Evolutionary conservation across 92 coral and sea anemone species (phyloP), one percentile per base, ranked within the genome.

Genomic region (Montipora capitata): DNA sequence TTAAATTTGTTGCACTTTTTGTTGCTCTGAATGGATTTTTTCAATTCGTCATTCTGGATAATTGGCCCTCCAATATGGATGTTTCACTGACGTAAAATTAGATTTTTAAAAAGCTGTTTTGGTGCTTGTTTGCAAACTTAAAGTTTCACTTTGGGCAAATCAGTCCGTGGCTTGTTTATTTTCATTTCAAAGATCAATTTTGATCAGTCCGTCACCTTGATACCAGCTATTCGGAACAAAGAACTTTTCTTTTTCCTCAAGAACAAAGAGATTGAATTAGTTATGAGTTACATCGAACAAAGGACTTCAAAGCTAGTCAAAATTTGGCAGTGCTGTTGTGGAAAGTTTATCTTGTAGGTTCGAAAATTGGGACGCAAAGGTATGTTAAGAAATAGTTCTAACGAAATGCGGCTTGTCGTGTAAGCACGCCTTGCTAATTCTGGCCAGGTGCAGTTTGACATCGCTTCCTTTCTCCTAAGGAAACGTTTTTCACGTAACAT

Each of bases 221-320:
- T 77, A 83, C 87, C 87, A 38, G 87, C 38, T 83, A 4, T 5
- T 20, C 20, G n/a, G 39, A 83, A 83, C 79, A 72, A 83, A 83
- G 52, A 72, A 40, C 48, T 56, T 72, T 61, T 83, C 72, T 72
- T 56, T 72, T 41, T 27, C 48, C 45, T 79, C 68, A 64, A 56
- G 95, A 56, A 92, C 95, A 92, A 88, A 77, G 88, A 68, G 65
- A 16, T 49, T 88, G 59, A 89, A 92, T 92, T 61, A 92, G 83
- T 92, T 67, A 92, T 88, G 86, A 84, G 81, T 12, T 38, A 58
- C 12, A 58, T 78, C 4, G 86, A 92, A 88, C 92, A 92, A 92
- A 92, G 90, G 72, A 72, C 79, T 17, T 61, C 14, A 72, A 83
- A 66, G 79, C 45, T 2, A 43, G 45, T 52, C 72, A 62, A 52